These are phyloP conservation scores for Canis aureus DNA, from an alignment of 2,113 vertebrate genomes.

Conservation along the genomic window DNA sequence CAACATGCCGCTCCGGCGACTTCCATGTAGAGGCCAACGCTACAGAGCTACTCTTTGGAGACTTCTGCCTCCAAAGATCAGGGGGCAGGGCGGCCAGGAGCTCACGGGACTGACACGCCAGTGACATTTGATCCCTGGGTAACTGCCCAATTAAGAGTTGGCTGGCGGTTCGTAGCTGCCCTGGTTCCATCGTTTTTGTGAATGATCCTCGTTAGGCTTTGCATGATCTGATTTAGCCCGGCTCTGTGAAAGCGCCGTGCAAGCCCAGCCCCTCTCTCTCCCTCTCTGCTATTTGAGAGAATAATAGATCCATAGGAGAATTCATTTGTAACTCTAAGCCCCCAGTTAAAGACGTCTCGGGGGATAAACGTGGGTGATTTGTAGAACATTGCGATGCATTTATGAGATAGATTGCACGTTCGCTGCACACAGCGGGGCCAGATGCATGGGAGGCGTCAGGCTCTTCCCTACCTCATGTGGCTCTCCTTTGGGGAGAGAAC, in stretches of 20 bases:
- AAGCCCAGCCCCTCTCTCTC: not conserved
- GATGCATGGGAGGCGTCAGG: not conserved
- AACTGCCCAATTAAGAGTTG: not conserved
- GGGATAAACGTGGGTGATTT: slow-evolving; percentile 55
- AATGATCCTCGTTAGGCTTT: not conserved
- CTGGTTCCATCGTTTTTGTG: accelerated
- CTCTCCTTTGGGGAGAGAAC: not conserved
- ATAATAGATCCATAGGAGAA: slow-evolving; percentile 65
- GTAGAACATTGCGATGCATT: not conserved
- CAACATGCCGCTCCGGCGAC: not conserved
- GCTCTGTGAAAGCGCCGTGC: not conserved
- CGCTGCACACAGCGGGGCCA: not conserved
- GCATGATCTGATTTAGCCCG: not conserved
- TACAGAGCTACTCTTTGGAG: not conserved
- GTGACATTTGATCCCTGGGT: not conserved
- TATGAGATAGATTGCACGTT: not conserved
- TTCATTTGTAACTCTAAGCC: slow-evolving; percentile 69
- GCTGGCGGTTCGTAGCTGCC: not conserved
- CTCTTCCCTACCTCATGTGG: not conserved
- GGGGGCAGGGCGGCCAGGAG: not conserved
- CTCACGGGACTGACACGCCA: accelerated
- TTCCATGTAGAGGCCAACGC: not conserved
- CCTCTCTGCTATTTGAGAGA: slow-evolving; percentile 35
- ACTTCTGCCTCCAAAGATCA: not conserved
- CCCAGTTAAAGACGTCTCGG: not conserved